These are phyloP conservation scores for Zosterops pallidus DNA, from an alignment of 2,113 vertebrate species.

Conservation along the genomic window DNA sequence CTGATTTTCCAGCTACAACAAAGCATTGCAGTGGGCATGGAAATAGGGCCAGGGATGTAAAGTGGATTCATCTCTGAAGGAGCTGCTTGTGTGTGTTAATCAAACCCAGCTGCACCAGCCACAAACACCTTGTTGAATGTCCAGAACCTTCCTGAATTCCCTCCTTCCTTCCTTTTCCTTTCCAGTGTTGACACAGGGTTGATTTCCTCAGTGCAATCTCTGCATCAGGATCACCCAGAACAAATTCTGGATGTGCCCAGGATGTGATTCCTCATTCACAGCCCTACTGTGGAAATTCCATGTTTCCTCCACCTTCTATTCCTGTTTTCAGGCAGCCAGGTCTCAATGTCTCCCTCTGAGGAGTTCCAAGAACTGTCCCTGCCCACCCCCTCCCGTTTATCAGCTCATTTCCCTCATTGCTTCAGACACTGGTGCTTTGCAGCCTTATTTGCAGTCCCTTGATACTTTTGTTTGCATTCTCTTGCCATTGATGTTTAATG, in stretches of 20 bases:
- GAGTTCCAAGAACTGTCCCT: not conserved
- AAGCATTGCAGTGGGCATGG: not conserved
- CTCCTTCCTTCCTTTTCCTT: not conserved
- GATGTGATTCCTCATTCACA: not conserved
- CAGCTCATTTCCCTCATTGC: not conserved
- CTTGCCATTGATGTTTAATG: not conserved
- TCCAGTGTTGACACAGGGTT: not conserved
- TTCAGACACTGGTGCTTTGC: not conserved
- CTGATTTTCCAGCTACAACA: not conserved
- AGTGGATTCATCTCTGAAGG: not conserved
- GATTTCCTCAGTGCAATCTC: rapidly evolving
- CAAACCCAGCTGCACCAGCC: not conserved
- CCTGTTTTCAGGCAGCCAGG: not conserved
- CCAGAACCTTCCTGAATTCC: not conserved
- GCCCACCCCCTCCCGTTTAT: not conserved
- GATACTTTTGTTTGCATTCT: not conserved
- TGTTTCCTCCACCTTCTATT: rapidly evolving
- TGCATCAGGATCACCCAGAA: not conserved
- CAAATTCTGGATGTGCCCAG: not conserved
- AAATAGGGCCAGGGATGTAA: not conserved
- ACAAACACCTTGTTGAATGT: not conserved
- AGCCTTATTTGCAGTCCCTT: not conserved
- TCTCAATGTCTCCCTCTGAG: not conserved
- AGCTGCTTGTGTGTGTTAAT: not conserved
- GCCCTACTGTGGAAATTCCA: not conserved